Evolutionary conservation across 1,140 invertebrate species (phyloP).

Genomic region (Xylocopa sonorina): DNA sequence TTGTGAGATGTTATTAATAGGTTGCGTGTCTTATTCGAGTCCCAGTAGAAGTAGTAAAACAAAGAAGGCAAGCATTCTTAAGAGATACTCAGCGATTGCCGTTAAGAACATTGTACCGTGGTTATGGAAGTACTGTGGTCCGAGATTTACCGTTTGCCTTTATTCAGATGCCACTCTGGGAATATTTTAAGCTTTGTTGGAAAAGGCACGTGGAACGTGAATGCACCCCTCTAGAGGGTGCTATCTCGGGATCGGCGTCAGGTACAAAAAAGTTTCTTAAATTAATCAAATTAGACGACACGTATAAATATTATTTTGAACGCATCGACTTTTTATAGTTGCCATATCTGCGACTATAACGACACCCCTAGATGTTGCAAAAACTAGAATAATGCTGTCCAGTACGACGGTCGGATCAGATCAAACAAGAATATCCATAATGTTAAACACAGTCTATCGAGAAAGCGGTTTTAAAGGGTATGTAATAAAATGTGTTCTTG

Average conservation of each 20-base stretch:
- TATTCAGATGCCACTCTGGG: slow-evolving; percentile 98
- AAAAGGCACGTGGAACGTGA: slow-evolving; percentile 78
- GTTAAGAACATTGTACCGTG: slow-evolving; percentile 90
- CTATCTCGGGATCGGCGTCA: slow-evolving; percentile 91
- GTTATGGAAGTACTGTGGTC: slow-evolving; percentile 93
- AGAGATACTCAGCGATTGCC: slow-evolving; percentile 76
- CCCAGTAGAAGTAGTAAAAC: slow-evolving; percentile 98
- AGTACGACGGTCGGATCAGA: slow-evolving; percentile 69
- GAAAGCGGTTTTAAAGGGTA: slow-evolving; percentile 88
- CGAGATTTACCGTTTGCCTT: slow-evolving; percentile 97
- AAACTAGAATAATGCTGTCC: slow-evolving; percentile 96
- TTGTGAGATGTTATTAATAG: slow-evolving; percentile 77
- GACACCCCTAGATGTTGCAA: slow-evolving; percentile 97
- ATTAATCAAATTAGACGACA: too few relatives aligned
- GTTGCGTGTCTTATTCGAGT: slow-evolving; percentile 95
- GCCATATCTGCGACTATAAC: slow-evolving; percentile 92
- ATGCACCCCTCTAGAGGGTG: slow-evolving; percentile 87
- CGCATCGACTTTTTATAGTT: slow-evolving; percentile 81
- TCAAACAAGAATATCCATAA: slow-evolving; percentile 70
- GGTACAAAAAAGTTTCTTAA: slow-evolving; percentile 84
- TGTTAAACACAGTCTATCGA: slow-evolving; percentile 84
- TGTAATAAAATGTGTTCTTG: not conserved
- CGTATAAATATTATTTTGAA: not conserved
- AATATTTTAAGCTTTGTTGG: slow-evolving; percentile 90
- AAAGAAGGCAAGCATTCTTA: slow-evolving; percentile 91